Base-by-base conservation (phyloP, 2,888 invertebrate genomes). In the Hypolimnas misippus region DNA sequence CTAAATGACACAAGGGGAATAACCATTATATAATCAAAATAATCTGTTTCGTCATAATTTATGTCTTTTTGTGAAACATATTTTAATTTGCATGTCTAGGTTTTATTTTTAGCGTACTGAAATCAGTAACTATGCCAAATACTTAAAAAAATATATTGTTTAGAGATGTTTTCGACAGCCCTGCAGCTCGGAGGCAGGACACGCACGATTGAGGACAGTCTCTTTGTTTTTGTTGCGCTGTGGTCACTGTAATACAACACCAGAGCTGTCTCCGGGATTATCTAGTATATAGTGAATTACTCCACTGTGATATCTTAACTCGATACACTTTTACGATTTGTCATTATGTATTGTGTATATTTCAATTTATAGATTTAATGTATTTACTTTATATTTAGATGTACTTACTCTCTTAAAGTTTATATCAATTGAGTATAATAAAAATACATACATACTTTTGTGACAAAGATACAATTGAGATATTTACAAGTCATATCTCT, bases 131-230 rank as follows among this genome's bases (percentile, higher is more conserved):
- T 33, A 33, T 33, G 8, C 12, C 8, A 33, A 33, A 2, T 33
- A 7, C 8, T 33, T 6, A 10, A 33, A 8, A 7, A 7, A 10
- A 33, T 2, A 33, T 2, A 8, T 2, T 33, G 33, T 8, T 33
- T 10, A 33, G 12, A 33, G 33, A 21, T 12, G 12, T 3, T 29
- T 49, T 52, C 67, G 74, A 44, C 74, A 84, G 66, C 86, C 83
- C 86, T 84, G 75, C 56, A 72, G 72, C 71, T 69, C 71, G 73
- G 74, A 74, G 77, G 76, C 81, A 80, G 82, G 89, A 85, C 88
- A 89, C 88, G 91, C 90, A 89, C 89, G 86, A 92, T 90, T 88
- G 89, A 89, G 87, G 87, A 89, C 87, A 86, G 78, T 78, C 81
- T 87, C 85, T 88, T 87, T 89, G 87, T 89, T 91, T 89, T 91